phyloP scores from a whole-genome alignment of 2,888 invertebrate genomes.

The Eueremaeus valkanovi region DNA sequence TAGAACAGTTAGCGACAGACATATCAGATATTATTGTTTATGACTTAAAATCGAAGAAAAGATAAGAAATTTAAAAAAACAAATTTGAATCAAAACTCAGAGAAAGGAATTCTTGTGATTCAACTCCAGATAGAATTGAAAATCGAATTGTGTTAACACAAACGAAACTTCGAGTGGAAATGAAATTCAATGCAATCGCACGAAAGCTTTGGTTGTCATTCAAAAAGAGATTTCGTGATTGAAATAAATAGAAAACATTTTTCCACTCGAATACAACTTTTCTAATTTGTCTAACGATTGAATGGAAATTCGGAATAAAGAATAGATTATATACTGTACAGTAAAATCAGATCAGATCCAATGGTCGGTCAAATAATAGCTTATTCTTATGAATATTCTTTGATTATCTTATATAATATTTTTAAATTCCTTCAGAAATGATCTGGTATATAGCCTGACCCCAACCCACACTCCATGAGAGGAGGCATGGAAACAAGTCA shows the following conservation, averaged over 20 bases:
- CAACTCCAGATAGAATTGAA: not conserved
- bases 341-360: no score
- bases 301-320: not conserved
- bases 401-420: no score
- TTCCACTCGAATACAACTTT: not conserved
- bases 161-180: not conserved
- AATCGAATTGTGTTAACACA: not conserved
- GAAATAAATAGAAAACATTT: conserved; percentile 9
- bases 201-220: conserved; percentile 17
- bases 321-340: not conserved
- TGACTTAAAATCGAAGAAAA: not conserved
- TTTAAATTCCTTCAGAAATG: no score
- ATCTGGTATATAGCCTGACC: no score
- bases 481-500: no score
- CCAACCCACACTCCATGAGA: no score
- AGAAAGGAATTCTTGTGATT: not conserved
- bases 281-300: not conserved
- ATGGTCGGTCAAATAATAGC: no score
- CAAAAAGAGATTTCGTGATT: conserved; percentile 3
- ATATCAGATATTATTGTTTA: not conserved
- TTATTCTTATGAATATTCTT: no score
- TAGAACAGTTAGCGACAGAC: not conserved
- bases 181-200: not conserved
- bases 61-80: conserved; percentile 9
- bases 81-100: not conserved